Conservation (phyloP, 2,113 vertebrate genomes). For the Lathamus discolor region DNA sequence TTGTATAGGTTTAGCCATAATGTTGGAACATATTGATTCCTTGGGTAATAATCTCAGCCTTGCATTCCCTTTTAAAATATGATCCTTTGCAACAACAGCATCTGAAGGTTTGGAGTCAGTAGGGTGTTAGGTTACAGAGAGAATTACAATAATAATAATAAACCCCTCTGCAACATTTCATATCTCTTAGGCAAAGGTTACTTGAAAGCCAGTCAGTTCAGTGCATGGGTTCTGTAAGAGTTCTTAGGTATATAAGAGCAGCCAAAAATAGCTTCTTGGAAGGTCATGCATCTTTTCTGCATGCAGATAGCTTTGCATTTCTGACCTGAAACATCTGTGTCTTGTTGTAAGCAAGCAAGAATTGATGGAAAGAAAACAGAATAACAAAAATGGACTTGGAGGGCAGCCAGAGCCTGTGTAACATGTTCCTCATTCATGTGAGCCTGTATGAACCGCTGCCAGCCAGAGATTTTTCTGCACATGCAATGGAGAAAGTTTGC, state of each 20-base stretch:
- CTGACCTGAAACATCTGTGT: neutral
- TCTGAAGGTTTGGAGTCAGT: neutral
- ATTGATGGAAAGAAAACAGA: neutral
- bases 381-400: neutral
- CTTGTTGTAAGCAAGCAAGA: neutral
- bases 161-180: neutral
- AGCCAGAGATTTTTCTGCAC: neutral
- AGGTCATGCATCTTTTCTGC: slow-evolving; percentile 25
- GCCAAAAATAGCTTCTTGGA: slow-evolving; percentile 52
- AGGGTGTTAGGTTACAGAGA: neutral
- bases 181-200: neutral
- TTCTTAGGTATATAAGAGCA: slow-evolving; percentile 1
- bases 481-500: neutral
- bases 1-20: neutral
- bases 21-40: neutral
- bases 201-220: neutral
- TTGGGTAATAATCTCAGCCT: neutral
- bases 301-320: neutral
- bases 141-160: neutral
- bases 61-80: neutral
- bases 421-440: neutral
- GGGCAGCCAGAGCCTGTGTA: neutral
- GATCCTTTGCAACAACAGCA: neutral
- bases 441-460: neutral
- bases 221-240: neutral